Conservation (phyloP, 2,113 vertebrate species). For the Rhabdomys dilectus region DNA sequence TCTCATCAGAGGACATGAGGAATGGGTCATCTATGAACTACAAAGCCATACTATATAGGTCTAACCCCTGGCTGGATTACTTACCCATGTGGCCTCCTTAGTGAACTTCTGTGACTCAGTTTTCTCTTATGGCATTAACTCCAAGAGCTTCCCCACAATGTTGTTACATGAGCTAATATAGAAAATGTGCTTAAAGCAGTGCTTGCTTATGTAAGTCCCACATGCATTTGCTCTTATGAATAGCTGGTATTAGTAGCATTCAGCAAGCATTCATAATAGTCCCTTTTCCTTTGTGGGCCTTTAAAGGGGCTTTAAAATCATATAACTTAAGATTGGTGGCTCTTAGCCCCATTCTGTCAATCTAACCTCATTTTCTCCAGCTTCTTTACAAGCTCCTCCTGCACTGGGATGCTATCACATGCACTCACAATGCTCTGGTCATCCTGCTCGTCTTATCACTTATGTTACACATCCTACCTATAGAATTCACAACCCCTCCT, state of each 20-base stretch:
- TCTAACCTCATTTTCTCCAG: neutral
- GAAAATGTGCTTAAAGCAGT: neutral
- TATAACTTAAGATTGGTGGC: neutral
- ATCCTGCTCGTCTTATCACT: neutral
- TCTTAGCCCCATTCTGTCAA: neutral
- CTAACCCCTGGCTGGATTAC: neutral
- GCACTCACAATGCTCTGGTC: neutral
- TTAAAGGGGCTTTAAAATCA: neutral
- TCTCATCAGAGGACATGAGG: neutral
- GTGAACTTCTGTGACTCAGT: neutral
- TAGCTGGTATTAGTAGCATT: neutral
- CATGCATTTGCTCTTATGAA: neutral
- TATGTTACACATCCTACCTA: neutral
- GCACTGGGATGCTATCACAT: no score
- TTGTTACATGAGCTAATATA: neutral
- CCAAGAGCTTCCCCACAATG: neutral
- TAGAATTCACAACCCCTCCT: neutral
- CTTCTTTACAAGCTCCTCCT: neutral
- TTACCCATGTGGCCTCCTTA: neutral
- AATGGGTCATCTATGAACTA: fast-evolving
- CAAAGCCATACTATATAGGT: neutral
- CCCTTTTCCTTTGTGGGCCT: neutral
- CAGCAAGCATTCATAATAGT: neutral
- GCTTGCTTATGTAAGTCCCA: neutral
- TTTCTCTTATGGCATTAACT: neutral